These are phyloP conservation scores for Oligia latruncula DNA, from an alignment of 2,888 invertebrate genomes.

Conservation along the genomic window DNA sequence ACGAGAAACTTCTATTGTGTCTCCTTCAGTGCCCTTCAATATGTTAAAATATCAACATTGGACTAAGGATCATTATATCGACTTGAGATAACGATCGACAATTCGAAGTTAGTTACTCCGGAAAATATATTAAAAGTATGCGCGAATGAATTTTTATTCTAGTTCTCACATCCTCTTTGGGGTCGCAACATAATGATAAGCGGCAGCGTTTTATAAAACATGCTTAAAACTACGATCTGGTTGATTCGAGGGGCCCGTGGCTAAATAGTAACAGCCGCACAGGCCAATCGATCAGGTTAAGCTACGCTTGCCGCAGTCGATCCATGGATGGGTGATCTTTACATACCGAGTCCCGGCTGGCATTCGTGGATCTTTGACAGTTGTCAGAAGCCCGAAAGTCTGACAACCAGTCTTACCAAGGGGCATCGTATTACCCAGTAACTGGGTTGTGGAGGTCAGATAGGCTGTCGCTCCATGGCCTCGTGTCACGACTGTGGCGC, in stretches of 20 bases:
- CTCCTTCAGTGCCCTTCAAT: too few species aligned
- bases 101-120: constrained; percentile 77
- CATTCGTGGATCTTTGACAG: not conserved
- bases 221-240: not conserved
- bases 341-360: not conserved
- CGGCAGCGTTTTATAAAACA: constrained; percentile 64
- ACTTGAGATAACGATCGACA: constrained; percentile 61
- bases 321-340: too few species aligned
- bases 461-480: too few species aligned
- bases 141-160: constrained; percentile 77
- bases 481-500: too few species aligned
- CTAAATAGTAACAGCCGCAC: too few species aligned
- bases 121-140: constrained; percentile 85
- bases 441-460: not conserved
- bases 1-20: too few species aligned
- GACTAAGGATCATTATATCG: constrained; percentile 9
- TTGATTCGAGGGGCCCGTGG: not conserved
- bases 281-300: too few species aligned
- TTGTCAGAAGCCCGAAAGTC: too few species aligned
- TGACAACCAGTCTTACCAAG: too few species aligned
- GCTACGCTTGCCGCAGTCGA: too few species aligned
- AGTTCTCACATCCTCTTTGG: constrained; percentile 74
- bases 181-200: constrained; percentile 63
- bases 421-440: too few species aligned
- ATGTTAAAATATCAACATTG: not conserved